phyloP scores from a whole-genome alignment of 2,797 vertebrate species.

The Falco columbarius region DNA sequence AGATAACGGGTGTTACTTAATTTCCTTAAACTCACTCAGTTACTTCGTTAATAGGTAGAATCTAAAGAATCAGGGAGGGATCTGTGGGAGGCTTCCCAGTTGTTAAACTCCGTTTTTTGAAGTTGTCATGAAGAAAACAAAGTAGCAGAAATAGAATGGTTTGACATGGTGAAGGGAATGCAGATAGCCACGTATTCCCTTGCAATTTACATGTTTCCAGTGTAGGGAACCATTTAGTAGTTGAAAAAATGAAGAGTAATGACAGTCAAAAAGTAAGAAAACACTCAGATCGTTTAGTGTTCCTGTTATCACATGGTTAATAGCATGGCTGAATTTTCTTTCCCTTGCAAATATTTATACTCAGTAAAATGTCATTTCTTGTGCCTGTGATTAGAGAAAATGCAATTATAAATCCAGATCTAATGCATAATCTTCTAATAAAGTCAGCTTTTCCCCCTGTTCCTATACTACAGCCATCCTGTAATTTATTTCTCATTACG shows the following conservation, averaged over 20 bases:
- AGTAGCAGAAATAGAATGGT: background rate
- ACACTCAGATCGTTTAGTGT: background rate
- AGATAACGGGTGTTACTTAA: background rate
- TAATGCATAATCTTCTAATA: conserved; percentile 43
- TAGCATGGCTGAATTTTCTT: background rate
- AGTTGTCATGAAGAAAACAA: background rate
- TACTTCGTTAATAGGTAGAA: background rate
- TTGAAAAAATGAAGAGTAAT: background rate
- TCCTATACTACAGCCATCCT: background rate
- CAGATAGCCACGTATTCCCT: background rate
- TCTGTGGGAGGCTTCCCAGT: background rate
- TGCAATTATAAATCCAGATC: conserved; percentile 35
- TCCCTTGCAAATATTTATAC: background rate
- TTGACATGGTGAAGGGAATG: background rate
- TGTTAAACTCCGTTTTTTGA: background rate
- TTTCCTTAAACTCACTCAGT: background rate
- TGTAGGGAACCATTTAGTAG: background rate
- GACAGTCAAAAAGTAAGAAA: background rate
- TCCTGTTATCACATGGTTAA: background rate
- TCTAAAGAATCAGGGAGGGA: background rate
- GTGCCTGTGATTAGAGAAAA: conserved; percentile 27
- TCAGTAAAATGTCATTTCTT: conserved; percentile 11
- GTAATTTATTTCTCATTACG: conserved; percentile 55
- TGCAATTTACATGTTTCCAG: background rate
- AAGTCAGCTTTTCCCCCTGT: conserved; percentile 23